Percentiles rank a stretch among this genome's conserved stretches.
Conservation (phyloP, 2,113 vertebrate genomes). For the Rhinolophus sinicus region DNA sequence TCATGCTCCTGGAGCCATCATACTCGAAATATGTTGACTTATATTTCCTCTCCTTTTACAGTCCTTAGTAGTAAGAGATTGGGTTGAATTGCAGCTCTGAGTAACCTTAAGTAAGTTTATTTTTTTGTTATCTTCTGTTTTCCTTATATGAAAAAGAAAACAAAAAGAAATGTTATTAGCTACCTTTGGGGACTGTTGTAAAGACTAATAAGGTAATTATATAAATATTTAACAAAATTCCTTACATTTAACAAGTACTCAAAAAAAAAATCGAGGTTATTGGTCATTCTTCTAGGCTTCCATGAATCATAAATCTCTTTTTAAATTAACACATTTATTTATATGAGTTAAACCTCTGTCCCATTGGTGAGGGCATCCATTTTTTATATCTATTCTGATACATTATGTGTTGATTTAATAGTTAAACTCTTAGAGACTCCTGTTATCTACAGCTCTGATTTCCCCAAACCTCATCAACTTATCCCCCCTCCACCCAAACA, state of each 20-base stretch:
- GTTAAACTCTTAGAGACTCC: background rate
- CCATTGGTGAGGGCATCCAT: background rate
- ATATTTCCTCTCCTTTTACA: background rate
- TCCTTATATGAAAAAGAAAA: background rate
- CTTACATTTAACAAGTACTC: background rate
- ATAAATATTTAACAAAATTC: conserved; percentile 20
- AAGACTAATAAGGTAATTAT: conserved; percentile 24
- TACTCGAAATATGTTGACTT: conserved; percentile 4
- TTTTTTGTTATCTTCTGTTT: background rate
- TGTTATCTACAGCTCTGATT: background rate
- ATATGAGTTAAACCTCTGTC: background rate
- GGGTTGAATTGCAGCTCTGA: background rate
- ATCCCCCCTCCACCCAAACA: background rate
- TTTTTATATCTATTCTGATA: conserved; percentile 53
- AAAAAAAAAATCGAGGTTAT: background rate
- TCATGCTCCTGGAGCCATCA: background rate
- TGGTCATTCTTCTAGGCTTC: background rate
- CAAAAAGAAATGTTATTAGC: background rate
- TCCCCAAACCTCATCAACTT: background rate
- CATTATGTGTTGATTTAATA: background rate
- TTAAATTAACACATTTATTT: conserved; percentile 32
- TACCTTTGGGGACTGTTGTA: background rate
- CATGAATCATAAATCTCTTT: background rate
- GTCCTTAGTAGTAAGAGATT: background rate
- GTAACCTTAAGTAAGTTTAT: background rate